Base-by-base conservation (phyloP, 1,140 invertebrate species). In the Calephelis virginiensis region DNA sequence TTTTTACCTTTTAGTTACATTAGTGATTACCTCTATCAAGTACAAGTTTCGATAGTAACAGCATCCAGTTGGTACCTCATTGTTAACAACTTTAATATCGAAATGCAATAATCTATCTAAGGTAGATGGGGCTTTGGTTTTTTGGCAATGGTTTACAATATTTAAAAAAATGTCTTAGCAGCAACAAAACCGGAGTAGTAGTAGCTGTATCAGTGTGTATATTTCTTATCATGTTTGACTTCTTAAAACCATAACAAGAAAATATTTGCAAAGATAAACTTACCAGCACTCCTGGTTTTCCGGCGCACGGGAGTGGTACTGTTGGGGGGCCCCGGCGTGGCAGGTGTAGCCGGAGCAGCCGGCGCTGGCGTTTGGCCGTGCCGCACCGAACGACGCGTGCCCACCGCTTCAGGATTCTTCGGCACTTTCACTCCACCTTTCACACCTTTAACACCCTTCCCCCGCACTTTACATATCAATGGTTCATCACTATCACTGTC, bases 401-500 rank as follows among this genome's bases (percentile, higher is more conserved):
- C 86, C 59, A 88, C 83, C n/a, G 80, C 86, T 70, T 83, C 90
- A 45, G 71, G 62, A 11, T 76, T 72, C 64, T 74, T 79, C 14
- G 65, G 78, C 43, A 66, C 82, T 70, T 70, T 79, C 43, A 72
- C 59, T 50, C 73, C 70, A 9, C 75, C 77, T 59, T 76, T 70
- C 60, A 73, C 74, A 46, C 70, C 71, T 61, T 83, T 80, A 8
- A 70, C 68, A 43, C 71, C 72, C 68, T 86, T 90, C 74, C 93
- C 93, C 13, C 93, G 86, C 67, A 94, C 93, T 89, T 96, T 96
- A 60, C 94, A 95, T 72, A 95, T 95, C 28, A 96, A 90, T 60
- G 95, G 95, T 85, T 96, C 95, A 82, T 96, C 95, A 74, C 95
- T 96, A 73, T 96, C 96, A 37, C 95, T 96, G 74, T 94, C 93